These are phyloP conservation scores for Aporophyla nigra DNA, from an alignment of 2,888 invertebrate genomes.

Conservation along the genomic window DNA sequence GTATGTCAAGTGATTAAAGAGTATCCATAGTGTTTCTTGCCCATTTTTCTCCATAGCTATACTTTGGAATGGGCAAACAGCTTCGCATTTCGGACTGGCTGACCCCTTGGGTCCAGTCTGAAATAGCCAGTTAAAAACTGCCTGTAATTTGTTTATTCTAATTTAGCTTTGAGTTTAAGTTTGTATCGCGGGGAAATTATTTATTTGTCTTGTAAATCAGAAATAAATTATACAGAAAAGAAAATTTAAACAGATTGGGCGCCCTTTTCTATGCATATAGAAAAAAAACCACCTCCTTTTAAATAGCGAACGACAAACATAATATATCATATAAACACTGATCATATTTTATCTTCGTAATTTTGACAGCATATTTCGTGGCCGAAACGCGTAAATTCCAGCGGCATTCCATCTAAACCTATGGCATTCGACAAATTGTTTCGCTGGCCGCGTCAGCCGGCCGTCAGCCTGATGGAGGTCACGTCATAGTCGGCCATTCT, in stretches of 20 bases:
- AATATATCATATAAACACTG: background rate
- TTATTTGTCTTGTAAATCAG: background rate
- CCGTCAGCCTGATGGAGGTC: constrained; percentile 54
- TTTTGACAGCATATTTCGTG: constrained; percentile 9
- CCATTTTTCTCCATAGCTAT: too few relatives aligned
- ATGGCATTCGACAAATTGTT: constrained; percentile 63
- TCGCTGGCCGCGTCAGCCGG: constrained; percentile 38
- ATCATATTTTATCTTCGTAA: background rate
- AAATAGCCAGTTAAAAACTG: too few relatives aligned
- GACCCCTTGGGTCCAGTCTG: too few relatives aligned
- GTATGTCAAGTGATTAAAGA: too few relatives aligned
- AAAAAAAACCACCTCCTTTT: background rate
- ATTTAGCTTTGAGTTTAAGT: too few relatives aligned
- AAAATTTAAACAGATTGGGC: background rate
- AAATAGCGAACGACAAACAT: background rate
- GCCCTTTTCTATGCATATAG: background rate
- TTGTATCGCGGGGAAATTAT: background rate
- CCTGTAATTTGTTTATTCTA: too few relatives aligned
- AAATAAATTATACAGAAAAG: background rate
- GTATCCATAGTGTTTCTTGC: too few relatives aligned
- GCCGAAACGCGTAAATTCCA: constrained; percentile 40
- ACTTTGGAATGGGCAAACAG: too few relatives aligned
- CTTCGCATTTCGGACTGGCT: too few relatives aligned
- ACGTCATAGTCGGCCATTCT: constrained; percentile 33
- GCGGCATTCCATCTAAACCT: constrained; percentile 38